A percentile compares a stretch with the other conserved stretches of the same genome.
These are phyloP conservation scores for Caenorhabditis sinica DNA, from an alignment of 2,888 invertebrate genomes.

Conservation along the genomic window DNA sequence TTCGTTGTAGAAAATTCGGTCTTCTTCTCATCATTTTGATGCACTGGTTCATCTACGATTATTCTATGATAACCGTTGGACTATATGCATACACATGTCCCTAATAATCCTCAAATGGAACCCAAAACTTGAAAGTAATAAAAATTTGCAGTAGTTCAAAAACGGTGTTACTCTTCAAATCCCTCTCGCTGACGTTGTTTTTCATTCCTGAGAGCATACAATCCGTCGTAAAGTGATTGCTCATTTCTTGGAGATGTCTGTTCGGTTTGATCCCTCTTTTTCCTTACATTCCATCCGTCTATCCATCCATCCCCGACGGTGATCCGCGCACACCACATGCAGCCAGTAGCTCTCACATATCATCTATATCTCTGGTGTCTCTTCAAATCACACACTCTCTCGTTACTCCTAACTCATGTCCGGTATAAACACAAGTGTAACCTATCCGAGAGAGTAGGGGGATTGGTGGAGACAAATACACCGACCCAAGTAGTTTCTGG, in stretches of 20 bases:
- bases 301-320: conserved; percentile 7
- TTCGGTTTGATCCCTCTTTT: conserved; percentile 20
- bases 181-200: background rate
- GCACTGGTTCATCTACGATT: no score
- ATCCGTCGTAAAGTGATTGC: conserved; percentile 34
- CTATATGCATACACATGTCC: no score
- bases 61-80: no score
- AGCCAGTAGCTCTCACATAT: conserved; percentile 56
- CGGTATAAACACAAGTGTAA: conserved; percentile 62
- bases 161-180: no score
- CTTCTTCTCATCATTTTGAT: no score
- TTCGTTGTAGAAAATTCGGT: no score
- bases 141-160: no score
- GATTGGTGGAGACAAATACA: conserved; percentile 15
- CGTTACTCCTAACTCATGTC: conserved; percentile 47
- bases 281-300: no score
- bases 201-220: background rate
- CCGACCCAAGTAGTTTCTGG: conserved; percentile 55
- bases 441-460: conserved; percentile 10
- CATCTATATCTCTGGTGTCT: conserved; percentile 28
- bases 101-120: no score
- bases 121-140: no score
- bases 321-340: conserved; percentile 60
- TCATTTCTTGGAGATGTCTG: conserved; percentile 25
- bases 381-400: conserved; percentile 34